Evolutionary conservation across 2,113 vertebrate genomes (phyloP).

Genomic region (Petrocephalus microphthalmus): DNA sequence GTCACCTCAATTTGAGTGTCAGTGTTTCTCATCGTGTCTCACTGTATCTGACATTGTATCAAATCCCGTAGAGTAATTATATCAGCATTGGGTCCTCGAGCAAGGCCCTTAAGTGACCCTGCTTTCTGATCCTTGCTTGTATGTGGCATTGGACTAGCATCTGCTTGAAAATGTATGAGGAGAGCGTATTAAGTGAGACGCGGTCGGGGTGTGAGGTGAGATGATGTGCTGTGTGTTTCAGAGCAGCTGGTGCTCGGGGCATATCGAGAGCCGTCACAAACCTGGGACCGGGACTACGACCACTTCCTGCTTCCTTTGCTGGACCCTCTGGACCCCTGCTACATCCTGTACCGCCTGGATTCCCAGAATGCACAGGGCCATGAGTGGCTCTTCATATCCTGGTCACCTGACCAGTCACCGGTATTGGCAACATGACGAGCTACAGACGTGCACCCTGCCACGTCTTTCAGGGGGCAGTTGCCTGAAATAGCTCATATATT

Average conservation of each 20-base stretch:
- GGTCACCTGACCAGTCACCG: conserved; percentile 96
- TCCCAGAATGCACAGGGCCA: conserved; percentile 88
- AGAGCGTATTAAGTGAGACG: neutral
- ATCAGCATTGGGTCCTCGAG: neutral
- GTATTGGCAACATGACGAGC: conserved; percentile 50
- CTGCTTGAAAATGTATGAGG: neutral
- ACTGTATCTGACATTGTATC: neutral
- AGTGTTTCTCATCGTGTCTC: neutral
- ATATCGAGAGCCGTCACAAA: conserved; percentile 69
- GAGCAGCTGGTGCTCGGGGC: conserved; percentile 92
- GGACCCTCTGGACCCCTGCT: conserved; percentile 80
- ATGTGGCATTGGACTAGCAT: neutral
- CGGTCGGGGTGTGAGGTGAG: conserved; percentile 26
- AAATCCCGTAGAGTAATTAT: neutral
- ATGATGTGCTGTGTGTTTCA: conserved; percentile 53
- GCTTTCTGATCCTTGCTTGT: neutral
- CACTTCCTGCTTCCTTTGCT: conserved; percentile 78
- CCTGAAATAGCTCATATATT: neutral
- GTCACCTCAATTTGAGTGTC: neutral
- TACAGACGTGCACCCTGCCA: neutral
- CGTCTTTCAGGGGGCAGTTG: neutral
- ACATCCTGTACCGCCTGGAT: conserved; percentile 91
- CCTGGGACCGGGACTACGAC: conserved; percentile 91
- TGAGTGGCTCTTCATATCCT: conserved; percentile 95
- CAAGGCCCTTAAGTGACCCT: neutral